phyloP scores from a whole-genome alignment of 2,113 vertebrate species.

The Psilopogon haemacephalus region DNA sequence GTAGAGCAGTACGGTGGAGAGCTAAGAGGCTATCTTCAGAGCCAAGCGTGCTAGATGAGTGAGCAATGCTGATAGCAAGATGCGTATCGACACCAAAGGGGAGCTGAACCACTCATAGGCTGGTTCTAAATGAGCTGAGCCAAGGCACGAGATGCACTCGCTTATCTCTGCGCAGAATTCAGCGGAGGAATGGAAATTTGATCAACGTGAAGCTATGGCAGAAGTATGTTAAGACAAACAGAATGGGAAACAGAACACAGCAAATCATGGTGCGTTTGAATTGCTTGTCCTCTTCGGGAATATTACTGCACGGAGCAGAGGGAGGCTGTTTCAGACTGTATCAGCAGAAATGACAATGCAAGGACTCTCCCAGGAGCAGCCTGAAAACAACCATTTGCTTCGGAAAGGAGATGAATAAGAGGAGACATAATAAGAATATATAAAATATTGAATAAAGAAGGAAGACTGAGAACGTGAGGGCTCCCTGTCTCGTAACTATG shows the following conservation, averaged over 20 bases:
- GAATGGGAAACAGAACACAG: not conserved
- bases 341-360: not conserved
- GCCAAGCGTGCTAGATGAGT: not conserved
- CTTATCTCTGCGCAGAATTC: not conserved
- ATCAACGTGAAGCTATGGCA: not conserved
- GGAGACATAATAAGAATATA: not conserved
- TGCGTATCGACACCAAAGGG: not conserved
- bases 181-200: not conserved
- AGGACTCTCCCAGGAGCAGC: not conserved
- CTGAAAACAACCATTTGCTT: conserved; percentile 14
- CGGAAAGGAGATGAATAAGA: not conserved
- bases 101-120: not conserved
- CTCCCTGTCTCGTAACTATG: not conserved
- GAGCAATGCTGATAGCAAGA: not conserved
- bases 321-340: not conserved
- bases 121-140: not conserved
- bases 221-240: not conserved
- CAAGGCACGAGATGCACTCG: not conserved
- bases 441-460: conserved; percentile 55
- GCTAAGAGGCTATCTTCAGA: not conserved
- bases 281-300: not conserved
- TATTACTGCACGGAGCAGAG: not conserved
- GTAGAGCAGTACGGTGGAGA: not conserved
- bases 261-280: not conserved
- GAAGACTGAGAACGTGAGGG: not conserved